These are phyloP conservation scores for Phalanger gymnotis DNA, from an alignment of 2,797 vertebrate genomes.

Conservation along the genomic window DNA sequence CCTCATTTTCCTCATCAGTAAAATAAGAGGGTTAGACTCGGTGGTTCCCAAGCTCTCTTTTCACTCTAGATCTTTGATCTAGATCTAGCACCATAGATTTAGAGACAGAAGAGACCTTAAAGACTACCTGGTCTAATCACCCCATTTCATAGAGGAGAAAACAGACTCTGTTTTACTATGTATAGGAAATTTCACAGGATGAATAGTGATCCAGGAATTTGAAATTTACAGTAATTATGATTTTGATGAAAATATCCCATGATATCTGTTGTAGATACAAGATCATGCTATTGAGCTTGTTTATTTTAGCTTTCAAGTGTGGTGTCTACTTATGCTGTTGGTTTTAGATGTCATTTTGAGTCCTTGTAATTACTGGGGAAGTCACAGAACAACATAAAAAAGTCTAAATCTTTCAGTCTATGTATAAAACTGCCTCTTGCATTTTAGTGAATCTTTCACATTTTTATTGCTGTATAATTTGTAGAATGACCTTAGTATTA, in stretches of 20 bases:
- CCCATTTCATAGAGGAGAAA: background rate
- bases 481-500: constrained; percentile 58
- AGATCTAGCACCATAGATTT: background rate
- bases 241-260: background rate
- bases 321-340: background rate
- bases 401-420: constrained; percentile 42
- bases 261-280: background rate
- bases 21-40: background rate
- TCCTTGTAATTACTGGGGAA: background rate
- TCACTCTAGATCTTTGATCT: background rate
- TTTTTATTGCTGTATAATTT: constrained; percentile 46
- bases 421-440: constrained; percentile 59
- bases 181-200: background rate
- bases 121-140: background rate
- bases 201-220: constrained; percentile 13
- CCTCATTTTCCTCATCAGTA: background rate
- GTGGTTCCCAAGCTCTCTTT: background rate
- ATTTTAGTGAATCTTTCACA: constrained; percentile 65
- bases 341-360: background rate
- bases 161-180: background rate
- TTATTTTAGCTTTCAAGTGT: background rate
- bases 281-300: background rate
- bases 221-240: background rate
- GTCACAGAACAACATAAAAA: constrained; percentile 30
- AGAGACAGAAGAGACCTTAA: background rate